Evolutionary conservation across 2,113 vertebrate species (phyloP), one percentile per base, ranked within the genome.

Genomic region (Centropristis striata): DNA sequence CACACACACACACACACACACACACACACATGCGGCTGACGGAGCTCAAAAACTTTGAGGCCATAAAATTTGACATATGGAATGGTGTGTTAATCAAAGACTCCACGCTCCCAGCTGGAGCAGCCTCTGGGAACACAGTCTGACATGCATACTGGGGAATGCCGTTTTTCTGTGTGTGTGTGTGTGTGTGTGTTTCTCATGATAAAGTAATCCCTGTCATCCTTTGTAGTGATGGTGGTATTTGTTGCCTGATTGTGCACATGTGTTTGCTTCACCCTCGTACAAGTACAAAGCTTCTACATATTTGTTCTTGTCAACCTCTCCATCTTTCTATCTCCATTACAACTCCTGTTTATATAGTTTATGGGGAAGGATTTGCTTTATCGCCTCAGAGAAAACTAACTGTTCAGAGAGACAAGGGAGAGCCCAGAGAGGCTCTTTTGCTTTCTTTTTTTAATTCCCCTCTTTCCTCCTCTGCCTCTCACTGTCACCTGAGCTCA

Each of bases 51-150:
- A 81, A 86, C 71, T 15, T 75, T 53, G 21, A 59, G 79, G 76
- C 73, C 80, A 83, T 91, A 78, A 90, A 90, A 75, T 89, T 66
- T 88, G 88, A 89, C 90, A 88, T 86, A 89, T 89, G 90, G 88
- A 89, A 82, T 88, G 80, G 84, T 42, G 80, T 85, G 88, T 89
- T 91, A 91, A 93, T 92, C 90, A 91, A 89, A 91, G 84, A 78
- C 71, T 88, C 68, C 66, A 81, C 20, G 50, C 51, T 86, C 79
- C 67, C 91, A 90, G 87, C 88, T 90, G 88, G 83, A 81, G 74
- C 84, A 74, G 90, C 67, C 78, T 74, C 75, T 88, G 83, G 73
- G 80, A 88, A 86, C 70, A 72, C 78, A 80, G 59, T 71, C 75
- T 90, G 81, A 90, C 66, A 84, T 81, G 72, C 77, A 85, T 49